Evolutionary conservation across 2,888 invertebrate species (phyloP), one percentile per base, ranked within the genome.

Genomic region (Chouioia cunea): DNA sequence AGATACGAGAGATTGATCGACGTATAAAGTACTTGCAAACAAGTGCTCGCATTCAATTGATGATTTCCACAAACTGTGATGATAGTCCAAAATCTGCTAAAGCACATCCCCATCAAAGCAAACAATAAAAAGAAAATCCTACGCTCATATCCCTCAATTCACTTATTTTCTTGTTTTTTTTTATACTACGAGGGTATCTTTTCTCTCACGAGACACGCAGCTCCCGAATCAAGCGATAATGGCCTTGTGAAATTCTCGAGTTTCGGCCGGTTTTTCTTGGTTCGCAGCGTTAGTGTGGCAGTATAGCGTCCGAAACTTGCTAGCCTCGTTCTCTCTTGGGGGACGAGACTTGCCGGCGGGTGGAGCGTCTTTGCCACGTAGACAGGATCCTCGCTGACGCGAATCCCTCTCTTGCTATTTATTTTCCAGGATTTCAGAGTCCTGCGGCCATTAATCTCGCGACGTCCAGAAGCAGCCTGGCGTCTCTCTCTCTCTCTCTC

Each of bases 361-460:
- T 36, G 36, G 36, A 36, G 74, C 73, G 70, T 74, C 76, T 74
- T 75, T 76, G 77, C 59, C 74, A 73, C 63, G 67, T 66, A 76
- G 76, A 77, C 76, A 73, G 74, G 75, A 77, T 79, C 79, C 79
- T 73, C 56, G 69, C 67, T 66, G 73, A 70, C 75, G 67, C 36
- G 36, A 12, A 65, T 71, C 70, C 62, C 76, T 77, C 77, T 69
- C 77, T 78, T 78, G 83, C 84, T 84, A 84, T 85, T 85, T 85
- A 84, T 85, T 85, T 85, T 83, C 83, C 82, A 80, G 83, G 84
- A 85, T 84, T 83, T 83, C 83, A 82, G 82, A 83, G 84, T 83
- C 82, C 83, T 82, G 83, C 79, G 81, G 10, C 82, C 83, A 85
- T 85, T 85, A 85, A 85, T 85, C 85, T 83, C 79, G 75, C 43